Evolutionary conservation across 2,113 vertebrate genomes (phyloP).

Genomic region (Cinclus mexicanus): DNA sequence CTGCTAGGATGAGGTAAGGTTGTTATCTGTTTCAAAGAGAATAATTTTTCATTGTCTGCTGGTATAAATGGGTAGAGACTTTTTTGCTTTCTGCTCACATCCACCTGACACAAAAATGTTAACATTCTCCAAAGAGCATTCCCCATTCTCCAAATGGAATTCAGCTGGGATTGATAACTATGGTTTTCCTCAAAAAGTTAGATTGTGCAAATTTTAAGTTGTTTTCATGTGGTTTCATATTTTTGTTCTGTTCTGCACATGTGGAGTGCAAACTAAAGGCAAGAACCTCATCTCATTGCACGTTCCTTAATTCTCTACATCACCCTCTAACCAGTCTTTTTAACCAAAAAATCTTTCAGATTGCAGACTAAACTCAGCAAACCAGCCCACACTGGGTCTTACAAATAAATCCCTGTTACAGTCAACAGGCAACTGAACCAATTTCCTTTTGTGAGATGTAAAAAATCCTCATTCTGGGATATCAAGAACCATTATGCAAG

Average conservation of each 20-base stretch:
- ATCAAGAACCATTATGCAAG: neutral
- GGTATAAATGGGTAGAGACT: neutral
- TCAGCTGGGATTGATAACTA: neutral
- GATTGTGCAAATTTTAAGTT: neutral
- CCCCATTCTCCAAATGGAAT: neutral
- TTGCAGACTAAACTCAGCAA: neutral
- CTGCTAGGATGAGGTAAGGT: conserved; percentile 29
- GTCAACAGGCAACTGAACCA: neutral
- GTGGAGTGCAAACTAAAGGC: fast-evolving
- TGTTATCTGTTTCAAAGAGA: conserved; percentile 45
- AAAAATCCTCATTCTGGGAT: neutral
- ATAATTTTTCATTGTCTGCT: conserved; percentile 51
- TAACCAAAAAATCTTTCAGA: neutral
- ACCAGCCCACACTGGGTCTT: neutral
- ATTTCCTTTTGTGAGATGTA: neutral
- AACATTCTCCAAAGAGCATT: neutral
- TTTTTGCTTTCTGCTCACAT: conserved; percentile 38
- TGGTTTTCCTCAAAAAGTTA: neutral
- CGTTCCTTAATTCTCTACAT: neutral
- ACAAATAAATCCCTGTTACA: neutral
- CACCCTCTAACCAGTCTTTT: neutral
- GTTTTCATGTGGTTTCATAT: neutral
- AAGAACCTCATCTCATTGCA: neutral
- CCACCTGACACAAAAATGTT: conserved; percentile 33
- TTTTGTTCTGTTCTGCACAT: neutral